phyloP scores from a whole-genome alignment of 2,797 vertebrate genomes.

The Euphonia xanthogaster region DNA sequence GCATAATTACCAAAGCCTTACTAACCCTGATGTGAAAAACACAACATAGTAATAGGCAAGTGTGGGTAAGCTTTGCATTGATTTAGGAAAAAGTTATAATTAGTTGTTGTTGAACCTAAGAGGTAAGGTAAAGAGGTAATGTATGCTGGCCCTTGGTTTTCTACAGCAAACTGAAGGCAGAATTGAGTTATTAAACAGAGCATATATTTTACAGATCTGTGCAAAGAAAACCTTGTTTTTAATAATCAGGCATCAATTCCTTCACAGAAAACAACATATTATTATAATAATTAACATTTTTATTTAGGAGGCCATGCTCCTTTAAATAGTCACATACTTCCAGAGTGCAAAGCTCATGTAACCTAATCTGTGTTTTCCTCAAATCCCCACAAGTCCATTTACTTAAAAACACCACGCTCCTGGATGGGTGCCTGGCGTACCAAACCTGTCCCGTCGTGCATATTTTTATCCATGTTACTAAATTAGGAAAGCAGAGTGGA shows the following conservation, averaged over 20 bases:
- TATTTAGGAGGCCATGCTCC: slow-evolving; percentile 31
- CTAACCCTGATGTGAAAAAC: not conserved
- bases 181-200: not conserved
- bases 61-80: not conserved
- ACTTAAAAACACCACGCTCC: slow-evolving; percentile 73
- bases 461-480: slow-evolving; percentile 95
- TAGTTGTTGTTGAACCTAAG: not conserved
- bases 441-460: slow-evolving; percentile 87
- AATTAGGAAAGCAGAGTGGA: slow-evolving; percentile 90
- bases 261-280: not conserved
- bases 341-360: slow-evolving; percentile 62
- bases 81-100: not conserved
- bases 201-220: not conserved
- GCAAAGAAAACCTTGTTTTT: not conserved
- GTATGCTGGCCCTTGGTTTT: not conserved
- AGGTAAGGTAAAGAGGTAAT: not conserved
- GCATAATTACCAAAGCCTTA: not conserved
- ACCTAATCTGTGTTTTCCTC: slow-evolving; percentile 73
- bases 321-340: slow-evolving; percentile 67
- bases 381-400: slow-evolving; percentile 73
- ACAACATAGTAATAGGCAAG: not conserved
- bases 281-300: slow-evolving; percentile 18
- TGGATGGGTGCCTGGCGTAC: slow-evolving; percentile 89
- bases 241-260: not conserved
- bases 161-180: not conserved